phyloP scores from a whole-genome alignment of 2,888 invertebrate species.

The Empis stercorea region DNA sequence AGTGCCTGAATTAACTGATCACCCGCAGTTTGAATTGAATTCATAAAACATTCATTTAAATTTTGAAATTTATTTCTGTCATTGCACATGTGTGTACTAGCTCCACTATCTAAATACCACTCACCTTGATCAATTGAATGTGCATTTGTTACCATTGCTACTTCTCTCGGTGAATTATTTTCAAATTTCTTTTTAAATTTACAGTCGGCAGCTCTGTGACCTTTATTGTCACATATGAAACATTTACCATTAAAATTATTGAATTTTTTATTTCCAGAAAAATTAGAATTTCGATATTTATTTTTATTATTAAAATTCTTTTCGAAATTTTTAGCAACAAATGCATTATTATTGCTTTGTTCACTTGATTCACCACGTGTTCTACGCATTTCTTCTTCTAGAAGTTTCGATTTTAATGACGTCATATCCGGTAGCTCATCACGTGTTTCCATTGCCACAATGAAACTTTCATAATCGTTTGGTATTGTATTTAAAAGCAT shows the following conservation, averaged over 20 bases:
- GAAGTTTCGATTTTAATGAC: not conserved
- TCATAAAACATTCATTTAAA: not conserved
- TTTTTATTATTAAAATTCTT: not conserved
- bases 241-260: conserved; percentile 2
- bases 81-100: conserved; percentile 6
- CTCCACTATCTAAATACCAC: conserved; percentile 6
- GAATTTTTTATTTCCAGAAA: not conserved
- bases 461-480: not conserved
- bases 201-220: conserved; percentile 5
- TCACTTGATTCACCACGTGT: not conserved
- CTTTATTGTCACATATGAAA: conserved; percentile 2
- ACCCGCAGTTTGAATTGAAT: conserved; percentile 5
- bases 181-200: not conserved
- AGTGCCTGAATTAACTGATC: not conserved
- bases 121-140: not conserved
- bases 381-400: not conserved
- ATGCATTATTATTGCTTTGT: not conserved
- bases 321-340: not conserved
- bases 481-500: not conserved
- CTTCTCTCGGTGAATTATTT: not conserved
- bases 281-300: not conserved
- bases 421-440: not conserved
- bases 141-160: not conserved
- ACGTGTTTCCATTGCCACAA: not conserved
- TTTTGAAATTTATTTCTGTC: conserved; percentile 4